Percentiles rank a stretch among this genome's conserved stretches.
Evolutionary conservation across 2,797 vertebrate species (phyloP).

Genomic region (Tinamus major): DNA sequence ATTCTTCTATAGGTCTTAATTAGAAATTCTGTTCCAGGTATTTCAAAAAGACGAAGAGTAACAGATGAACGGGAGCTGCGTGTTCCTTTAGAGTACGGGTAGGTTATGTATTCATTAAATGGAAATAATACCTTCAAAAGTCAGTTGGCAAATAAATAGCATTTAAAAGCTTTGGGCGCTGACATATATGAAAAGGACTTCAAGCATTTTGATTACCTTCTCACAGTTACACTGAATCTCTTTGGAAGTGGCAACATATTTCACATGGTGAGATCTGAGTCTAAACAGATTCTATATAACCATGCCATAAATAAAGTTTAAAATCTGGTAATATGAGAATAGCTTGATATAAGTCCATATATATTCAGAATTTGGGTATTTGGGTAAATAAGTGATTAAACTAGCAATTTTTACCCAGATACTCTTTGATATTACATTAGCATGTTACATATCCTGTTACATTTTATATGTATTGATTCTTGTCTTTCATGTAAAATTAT

Average conservation of each 20-base stretch:
- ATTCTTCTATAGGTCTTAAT: slow-evolving; percentile 44
- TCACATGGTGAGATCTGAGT: background rate
- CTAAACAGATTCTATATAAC: background rate
- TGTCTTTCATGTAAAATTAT: background rate
- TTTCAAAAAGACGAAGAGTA: slow-evolving; percentile 88
- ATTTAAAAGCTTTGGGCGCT: background rate
- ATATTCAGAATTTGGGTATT: background rate
- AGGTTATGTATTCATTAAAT: slow-evolving; percentile 45
- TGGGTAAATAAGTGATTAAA: background rate
- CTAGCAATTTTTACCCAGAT: background rate
- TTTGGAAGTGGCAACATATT: background rate
- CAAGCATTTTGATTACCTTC: rapidly evolving
- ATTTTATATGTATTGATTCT: background rate
- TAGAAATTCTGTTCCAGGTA: slow-evolving; percentile 79
- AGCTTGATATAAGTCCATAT: background rate
- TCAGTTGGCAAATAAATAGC: background rate
- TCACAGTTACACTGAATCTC: background rate
- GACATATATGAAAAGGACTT: background rate
- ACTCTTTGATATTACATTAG: background rate
- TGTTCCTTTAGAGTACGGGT: slow-evolving; percentile 93
- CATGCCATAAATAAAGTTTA: background rate
- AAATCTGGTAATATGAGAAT: background rate
- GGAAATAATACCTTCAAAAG: background rate
- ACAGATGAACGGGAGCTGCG: slow-evolving; percentile 89
- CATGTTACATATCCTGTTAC: background rate